Conservation (phyloP, 2,797 vertebrate genomes). For the Ctenosaura bakeri region DNA sequence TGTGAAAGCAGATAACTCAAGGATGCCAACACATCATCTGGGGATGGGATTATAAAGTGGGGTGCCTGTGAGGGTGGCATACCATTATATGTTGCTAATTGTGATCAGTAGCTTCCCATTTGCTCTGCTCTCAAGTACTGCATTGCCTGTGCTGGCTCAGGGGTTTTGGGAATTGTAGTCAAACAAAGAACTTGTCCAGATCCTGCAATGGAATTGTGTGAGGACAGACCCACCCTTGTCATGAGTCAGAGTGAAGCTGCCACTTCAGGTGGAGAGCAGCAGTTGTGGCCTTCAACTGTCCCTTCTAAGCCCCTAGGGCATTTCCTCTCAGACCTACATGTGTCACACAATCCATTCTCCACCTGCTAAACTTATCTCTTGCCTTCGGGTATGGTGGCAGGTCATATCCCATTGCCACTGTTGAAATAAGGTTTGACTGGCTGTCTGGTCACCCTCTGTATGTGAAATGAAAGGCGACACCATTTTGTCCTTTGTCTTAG, state of each 20-base stretch:
- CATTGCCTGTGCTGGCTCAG: too few relatives aligned
- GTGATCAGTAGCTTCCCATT: neutral
- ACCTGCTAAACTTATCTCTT: neutral
- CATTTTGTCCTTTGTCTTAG: neutral
- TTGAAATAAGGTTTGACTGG: neutral
- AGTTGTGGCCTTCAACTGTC: too few relatives aligned
- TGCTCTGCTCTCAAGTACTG: neutral
- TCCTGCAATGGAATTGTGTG: too few relatives aligned
- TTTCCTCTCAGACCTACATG: neutral
- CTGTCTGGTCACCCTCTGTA: neutral
- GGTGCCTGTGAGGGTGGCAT: slow-evolving; percentile 6
- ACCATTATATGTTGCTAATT: slow-evolving; percentile 39
- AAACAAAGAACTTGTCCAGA: too few relatives aligned
- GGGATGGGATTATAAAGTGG: slow-evolving; percentile 12
- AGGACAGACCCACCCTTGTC: neutral
- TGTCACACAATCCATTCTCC: neutral
- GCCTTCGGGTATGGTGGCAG: neutral
- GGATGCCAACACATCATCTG: neutral
- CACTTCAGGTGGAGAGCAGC: neutral
- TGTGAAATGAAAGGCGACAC: neutral
- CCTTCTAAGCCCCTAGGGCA: too few relatives aligned
- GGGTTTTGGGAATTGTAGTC: too few relatives aligned
- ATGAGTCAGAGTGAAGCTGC: neutral
- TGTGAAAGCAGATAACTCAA: slow-evolving; percentile 53
- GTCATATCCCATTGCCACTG: neutral